Percentiles rank a stretch among this genome's conserved stretches.
Evolutionary conservation across 2,888 invertebrate genomes (phyloP).

Genomic region (Tinea semifulvella): DNA sequence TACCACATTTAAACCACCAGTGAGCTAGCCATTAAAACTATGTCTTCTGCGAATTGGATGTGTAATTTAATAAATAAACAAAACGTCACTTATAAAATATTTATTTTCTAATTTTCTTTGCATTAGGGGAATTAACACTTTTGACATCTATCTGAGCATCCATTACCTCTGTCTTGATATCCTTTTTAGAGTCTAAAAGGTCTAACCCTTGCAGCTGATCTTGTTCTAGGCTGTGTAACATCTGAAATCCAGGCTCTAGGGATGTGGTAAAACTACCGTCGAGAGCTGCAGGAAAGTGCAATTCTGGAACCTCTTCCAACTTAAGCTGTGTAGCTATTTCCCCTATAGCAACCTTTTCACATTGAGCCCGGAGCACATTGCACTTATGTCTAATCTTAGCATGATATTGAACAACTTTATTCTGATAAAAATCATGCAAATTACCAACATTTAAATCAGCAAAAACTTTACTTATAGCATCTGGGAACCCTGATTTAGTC

Average conservation of each 20-base stretch:
- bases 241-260: slow-evolving; percentile 71
- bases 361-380: slow-evolving; percentile 34
- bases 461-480: slow-evolving; percentile 56
- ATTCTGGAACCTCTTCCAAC: slow-evolving; percentile 59
- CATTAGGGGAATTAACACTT: slow-evolving; percentile 10
- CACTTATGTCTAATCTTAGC: slow-evolving; percentile 42
- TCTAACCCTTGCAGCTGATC: slow-evolving; percentile 59
- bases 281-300: slow-evolving; percentile 61
- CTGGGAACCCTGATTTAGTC: slow-evolving; percentile 49
- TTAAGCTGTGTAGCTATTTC: slow-evolving; percentile 48
- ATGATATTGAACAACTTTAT: slow-evolving; percentile 46
- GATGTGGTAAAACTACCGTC: slow-evolving; percentile 65
- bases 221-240: slow-evolving; percentile 71
- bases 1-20: too few relatives aligned
- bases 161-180: slow-evolving; percentile 52
- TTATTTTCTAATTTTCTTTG: slow-evolving; percentile 15
- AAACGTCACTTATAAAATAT: too few relatives aligned
- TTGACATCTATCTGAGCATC: not conserved
- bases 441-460: slow-evolving; percentile 51
- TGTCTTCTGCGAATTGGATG: too few relatives aligned
- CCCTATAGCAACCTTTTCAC: slow-evolving; percentile 42
- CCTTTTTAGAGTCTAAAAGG: slow-evolving; percentile 49
- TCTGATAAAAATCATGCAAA: slow-evolving; percentile 53
- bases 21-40: too few relatives aligned
- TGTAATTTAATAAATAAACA: too few relatives aligned